A percentile compares a stretch with the other conserved stretches of the same genome.
These are phyloP conservation scores for Enteromius thamalakanensis DNA, from an alignment of 2,797 vertebrate species.

Conservation along the genomic window DNA sequence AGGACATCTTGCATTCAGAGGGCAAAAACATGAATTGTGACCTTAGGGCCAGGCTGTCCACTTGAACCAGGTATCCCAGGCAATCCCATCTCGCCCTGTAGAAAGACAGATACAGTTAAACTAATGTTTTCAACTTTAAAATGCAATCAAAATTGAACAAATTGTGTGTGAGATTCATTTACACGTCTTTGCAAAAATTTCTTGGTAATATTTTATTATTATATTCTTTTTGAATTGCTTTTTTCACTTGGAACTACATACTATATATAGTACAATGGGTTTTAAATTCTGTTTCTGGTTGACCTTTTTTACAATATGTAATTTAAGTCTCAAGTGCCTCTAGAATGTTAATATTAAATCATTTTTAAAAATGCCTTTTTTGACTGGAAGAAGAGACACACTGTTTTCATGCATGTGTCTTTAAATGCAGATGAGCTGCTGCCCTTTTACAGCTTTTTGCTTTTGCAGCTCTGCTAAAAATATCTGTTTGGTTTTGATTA, in stretches of 20 bases:
- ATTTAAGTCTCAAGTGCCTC: too few relatives aligned
- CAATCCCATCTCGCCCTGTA: conserved; percentile 87
- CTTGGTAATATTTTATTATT: neutral
- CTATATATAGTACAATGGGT: neutral
- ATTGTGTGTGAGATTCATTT: neutral
- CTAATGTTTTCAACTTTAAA: neutral
- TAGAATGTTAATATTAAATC: too few relatives aligned
- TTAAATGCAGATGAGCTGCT: too few relatives aligned
- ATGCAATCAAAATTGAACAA: neutral
- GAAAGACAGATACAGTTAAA: conserved; percentile 34
- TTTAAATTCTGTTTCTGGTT: neutral
- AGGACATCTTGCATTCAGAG: neutral
- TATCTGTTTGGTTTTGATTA: too few relatives aligned
- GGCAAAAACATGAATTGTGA: conserved; percentile 64
- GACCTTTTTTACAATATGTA: too few relatives aligned
- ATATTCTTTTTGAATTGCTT: neutral
- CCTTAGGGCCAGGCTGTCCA: conserved; percentile 86
- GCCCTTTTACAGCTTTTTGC: too few relatives aligned
- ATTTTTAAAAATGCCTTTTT: too few relatives aligned
- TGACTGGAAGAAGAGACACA: too few relatives aligned
- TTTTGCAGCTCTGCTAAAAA: too few relatives aligned
- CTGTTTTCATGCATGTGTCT: too few relatives aligned
- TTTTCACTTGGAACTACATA: neutral
- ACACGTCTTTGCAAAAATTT: neutral
- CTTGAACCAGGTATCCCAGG: conserved; percentile 80